Conservation (phyloP, 2,113 vertebrate species). For the Corynorhinus townsendii region DNA sequence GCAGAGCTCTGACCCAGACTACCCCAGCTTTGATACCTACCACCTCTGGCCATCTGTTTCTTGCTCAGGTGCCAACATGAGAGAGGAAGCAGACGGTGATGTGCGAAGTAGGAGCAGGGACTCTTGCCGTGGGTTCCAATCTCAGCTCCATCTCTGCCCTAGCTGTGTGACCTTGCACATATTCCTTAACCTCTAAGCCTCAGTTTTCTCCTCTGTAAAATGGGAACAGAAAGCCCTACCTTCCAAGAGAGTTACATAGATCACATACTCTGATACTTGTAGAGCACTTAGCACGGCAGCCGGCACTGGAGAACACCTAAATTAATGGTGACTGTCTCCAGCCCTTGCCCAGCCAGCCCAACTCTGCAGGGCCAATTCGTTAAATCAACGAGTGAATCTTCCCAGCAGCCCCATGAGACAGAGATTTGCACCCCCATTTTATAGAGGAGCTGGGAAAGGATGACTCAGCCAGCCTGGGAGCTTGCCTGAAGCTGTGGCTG, state of each 20-base stretch:
- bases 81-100: background rate
- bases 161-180: background rate
- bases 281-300: background rate
- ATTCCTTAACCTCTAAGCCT: background rate
- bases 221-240: background rate
- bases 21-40: background rate
- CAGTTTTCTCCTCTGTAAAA: background rate
- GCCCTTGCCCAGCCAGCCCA: background rate
- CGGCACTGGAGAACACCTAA: background rate
- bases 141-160: background rate
- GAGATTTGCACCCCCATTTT: background rate
- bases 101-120: background rate
- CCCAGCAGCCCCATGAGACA: background rate
- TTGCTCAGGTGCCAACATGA: background rate
- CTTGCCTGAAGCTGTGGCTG: background rate
- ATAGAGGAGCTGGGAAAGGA: background rate
- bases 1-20: background rate
- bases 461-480: background rate
- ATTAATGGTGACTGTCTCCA: background rate
- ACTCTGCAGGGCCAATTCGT: background rate
- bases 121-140: background rate
- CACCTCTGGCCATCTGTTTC: background rate
- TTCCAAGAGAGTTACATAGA: background rate
- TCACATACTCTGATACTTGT: accelerated
- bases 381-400: background rate